A percentile compares a stretch with the other conserved stretches of the same genome.
phyloP scores from a whole-genome alignment of 2,113 vertebrate genomes.

The Xenopus laevis region DNA sequence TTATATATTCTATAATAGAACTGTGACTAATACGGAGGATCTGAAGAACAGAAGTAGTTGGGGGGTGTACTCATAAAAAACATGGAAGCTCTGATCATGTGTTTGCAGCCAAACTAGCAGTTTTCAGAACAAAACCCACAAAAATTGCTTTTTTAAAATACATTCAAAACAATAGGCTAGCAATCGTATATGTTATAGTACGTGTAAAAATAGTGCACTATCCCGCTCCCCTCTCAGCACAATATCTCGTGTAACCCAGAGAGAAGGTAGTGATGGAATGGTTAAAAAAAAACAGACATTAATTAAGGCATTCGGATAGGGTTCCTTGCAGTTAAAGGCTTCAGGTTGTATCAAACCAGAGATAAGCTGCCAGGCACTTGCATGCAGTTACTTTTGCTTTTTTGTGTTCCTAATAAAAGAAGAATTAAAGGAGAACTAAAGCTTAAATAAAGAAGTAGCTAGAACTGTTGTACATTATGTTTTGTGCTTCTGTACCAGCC shows the following conservation, averaged over 20 bases:
- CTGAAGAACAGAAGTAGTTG: conserved; percentile 51
- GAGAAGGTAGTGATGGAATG: conserved; percentile 63
- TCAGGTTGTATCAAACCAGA: conserved; percentile 10
- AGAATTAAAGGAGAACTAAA: too few species aligned
- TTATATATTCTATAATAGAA: conserved; percentile 64
- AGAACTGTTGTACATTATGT: too few species aligned
- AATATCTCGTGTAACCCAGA: conserved; percentile 69
- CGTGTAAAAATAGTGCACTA: conserved; percentile 69
- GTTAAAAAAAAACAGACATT: conserved; percentile 55
- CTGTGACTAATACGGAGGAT: conserved; percentile 56
- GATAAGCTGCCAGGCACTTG: conserved; percentile 54
- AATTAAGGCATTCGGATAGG: conserved; percentile 77
- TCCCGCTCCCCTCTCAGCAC: conserved; percentile 62
- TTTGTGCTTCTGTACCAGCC: too few species aligned
- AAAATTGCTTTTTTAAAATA: conserved; percentile 50
- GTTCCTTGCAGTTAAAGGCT: conserved; percentile 54
- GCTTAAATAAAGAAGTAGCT: too few species aligned
- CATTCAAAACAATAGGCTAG: conserved; percentile 77
- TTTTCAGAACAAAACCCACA: neutral
- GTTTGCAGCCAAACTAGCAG: conserved; percentile 42
- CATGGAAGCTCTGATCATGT: conserved; percentile 54
- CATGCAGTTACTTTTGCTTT: conserved; percentile 51
- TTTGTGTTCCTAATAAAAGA: neutral
- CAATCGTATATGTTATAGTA: conserved; percentile 61
- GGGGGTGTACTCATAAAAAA: conserved; percentile 51